Evolutionary conservation across 92 coral and sea anemone genomes (phyloP).

Genomic region (Epizoanthus ramosus): DNA sequence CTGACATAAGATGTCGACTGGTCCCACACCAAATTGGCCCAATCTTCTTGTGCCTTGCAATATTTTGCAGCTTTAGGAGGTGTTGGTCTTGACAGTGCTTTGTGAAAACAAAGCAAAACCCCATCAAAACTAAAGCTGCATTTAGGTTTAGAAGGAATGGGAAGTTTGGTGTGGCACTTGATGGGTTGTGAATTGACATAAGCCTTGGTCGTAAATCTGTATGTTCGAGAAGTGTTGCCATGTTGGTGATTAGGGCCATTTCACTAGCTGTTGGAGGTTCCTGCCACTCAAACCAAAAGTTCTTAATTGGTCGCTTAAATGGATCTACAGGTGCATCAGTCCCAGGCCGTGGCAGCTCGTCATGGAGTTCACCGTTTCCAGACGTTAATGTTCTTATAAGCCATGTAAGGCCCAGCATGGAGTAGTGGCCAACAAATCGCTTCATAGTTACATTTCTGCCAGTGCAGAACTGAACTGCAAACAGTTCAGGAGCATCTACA

Average conservation of each 20-base stretch:
- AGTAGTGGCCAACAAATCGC: conserved; percentile 18
- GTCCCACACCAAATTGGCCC: conserved; percentile 26
- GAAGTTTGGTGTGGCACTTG: conserved; percentile 3
- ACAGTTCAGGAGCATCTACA: conserved; percentile 16
- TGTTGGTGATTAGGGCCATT: conserved; percentile 1
- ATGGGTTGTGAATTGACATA: conserved; percentile 9
- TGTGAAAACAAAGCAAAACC: too few species aligned
- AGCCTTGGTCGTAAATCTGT: conserved; percentile 5
- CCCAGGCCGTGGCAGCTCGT: conserved; percentile 16
- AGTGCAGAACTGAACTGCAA: conserved; percentile 9
- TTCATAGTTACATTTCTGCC: conserved; percentile 7
- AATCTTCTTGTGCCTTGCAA: conserved; percentile 9
- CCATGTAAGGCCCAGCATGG: conserved; percentile 20
- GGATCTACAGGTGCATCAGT: conserved; percentile 5
- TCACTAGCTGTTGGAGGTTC: not conserved
- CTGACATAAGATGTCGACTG: conserved; percentile 15
- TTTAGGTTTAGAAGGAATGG: conserved; percentile 7
- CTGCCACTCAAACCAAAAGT: conserved; percentile 11
- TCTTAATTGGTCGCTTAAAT: conserved; percentile 6
- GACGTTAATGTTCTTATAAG: not conserved
- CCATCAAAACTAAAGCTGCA: conserved; percentile 20
- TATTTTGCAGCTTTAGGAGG: conserved; percentile 19
- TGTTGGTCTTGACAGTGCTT: conserved; percentile 15
- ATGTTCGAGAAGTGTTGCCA: conserved; percentile 6
- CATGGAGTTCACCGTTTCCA: conserved; percentile 1